Evolutionary conservation across 2,888 invertebrate genomes (phyloP).

Genomic region (Caenorhabditis virilis): DNA sequence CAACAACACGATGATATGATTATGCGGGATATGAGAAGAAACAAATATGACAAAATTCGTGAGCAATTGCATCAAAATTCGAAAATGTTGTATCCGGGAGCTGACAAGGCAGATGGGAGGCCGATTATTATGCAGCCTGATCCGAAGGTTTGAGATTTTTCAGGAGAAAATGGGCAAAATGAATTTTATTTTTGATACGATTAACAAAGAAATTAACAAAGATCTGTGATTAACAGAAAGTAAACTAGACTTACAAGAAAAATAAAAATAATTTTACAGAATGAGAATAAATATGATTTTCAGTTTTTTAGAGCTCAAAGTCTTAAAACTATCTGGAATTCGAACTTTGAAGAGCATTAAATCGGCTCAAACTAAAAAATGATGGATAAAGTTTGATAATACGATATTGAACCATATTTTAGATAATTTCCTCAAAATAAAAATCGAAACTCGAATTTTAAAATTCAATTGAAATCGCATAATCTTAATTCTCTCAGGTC

Average conservation of each 20-base stretch:
- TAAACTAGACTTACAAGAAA: too few species aligned
- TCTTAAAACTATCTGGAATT: too few species aligned
- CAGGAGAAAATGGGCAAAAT: not conserved
- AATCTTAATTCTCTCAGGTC: too few species aligned
- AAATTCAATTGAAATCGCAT: too few species aligned
- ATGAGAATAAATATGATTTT: too few species aligned
- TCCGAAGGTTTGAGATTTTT: constrained; percentile 10
- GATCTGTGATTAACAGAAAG: not conserved
- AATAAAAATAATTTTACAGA: too few species aligned
- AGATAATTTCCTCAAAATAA: not conserved
- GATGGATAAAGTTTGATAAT: too few species aligned
- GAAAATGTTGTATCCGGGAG: constrained; percentile 36
- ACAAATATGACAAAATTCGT: constrained; percentile 38
- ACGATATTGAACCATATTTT: too few species aligned
- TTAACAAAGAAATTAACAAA: not conserved
- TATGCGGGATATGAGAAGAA: constrained; percentile 34
- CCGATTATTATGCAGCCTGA: constrained; percentile 33
- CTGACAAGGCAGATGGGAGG: constrained; percentile 15
- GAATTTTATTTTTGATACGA: not conserved
- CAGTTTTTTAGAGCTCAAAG: too few species aligned
- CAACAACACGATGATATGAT: constrained; percentile 45
- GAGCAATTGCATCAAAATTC: constrained; percentile 46
- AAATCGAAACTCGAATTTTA: not conserved
- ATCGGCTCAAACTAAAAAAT: too few species aligned
- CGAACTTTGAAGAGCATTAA: too few species aligned